These are phyloP conservation scores for Calephelis nemesis DNA, from an alignment of 1,140 invertebrate species.

Conservation along the genomic window DNA sequence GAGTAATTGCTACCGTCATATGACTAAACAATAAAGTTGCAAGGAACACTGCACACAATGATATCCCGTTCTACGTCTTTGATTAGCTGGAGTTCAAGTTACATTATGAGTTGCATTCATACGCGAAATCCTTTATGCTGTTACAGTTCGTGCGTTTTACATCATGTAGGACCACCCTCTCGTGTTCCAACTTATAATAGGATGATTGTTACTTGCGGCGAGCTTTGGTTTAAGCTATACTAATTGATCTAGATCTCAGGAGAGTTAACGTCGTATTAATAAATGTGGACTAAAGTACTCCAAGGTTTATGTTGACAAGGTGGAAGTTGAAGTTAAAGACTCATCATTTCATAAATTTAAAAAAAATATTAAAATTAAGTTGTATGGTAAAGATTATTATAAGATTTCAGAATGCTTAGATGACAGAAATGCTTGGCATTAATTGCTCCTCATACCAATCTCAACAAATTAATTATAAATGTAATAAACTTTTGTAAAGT, in stretches of 20 bases:
- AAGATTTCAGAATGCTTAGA: too few species aligned
- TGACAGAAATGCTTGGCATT: too few species aligned
- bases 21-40: constrained; percentile 68
- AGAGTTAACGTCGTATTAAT: too few species aligned
- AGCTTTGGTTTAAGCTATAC: neutral
- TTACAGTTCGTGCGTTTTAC: constrained; percentile 46
- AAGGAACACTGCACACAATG: constrained; percentile 70
- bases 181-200: constrained; percentile 10
- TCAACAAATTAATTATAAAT: too few species aligned
- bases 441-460: too few species aligned
- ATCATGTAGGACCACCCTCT: constrained; percentile 46
- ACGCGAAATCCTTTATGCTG: constrained; percentile 47
- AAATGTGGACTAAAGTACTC: too few species aligned
- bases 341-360: too few species aligned
- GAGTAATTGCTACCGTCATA: constrained; percentile 72
- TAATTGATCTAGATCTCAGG: neutral
- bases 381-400: too few species aligned
- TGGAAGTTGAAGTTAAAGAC: too few species aligned
- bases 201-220: constrained; percentile 15
- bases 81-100: constrained; percentile 68
- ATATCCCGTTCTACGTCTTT: constrained; percentile 72
- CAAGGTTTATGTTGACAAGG: too few species aligned
- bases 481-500: too few species aligned
- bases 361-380: too few species aligned
- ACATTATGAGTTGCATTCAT: constrained; percentile 55